These are phyloP conservation scores for Penaeus chinensis DNA, from an alignment of 1,140 invertebrate genomes.

Conservation along the genomic window DNA sequence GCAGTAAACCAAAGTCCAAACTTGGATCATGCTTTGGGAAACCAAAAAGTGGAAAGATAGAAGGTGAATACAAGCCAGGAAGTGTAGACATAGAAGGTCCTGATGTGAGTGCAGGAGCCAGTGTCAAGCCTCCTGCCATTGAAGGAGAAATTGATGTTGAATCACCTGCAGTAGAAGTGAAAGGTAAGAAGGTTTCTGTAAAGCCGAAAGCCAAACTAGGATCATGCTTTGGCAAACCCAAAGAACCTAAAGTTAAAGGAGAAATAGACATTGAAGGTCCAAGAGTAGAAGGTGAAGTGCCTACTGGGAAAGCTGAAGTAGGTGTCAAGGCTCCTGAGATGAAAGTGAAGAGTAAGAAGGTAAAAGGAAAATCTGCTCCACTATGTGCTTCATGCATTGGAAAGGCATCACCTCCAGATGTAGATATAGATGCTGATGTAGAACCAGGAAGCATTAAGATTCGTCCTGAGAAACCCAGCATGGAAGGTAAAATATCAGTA, in stretches of 20 bases:
- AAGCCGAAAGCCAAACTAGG: conserved; percentile 15
- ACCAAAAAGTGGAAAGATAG: conserved; percentile 32
- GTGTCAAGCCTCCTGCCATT: background rate
- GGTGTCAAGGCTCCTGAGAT: conserved; percentile 9
- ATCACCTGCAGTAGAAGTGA: background rate
- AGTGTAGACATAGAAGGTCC: conserved; percentile 25
- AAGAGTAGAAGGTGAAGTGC: background rate
- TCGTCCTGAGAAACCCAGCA: background rate
- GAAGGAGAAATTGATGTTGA: background rate
- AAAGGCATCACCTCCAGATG: conserved; percentile 34
- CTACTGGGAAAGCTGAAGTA: conserved; percentile 1
- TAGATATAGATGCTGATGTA: conserved; percentile 36
- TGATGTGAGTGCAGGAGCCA: background rate
- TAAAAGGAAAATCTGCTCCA: conserved; percentile 15
- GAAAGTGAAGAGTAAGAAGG: background rate
- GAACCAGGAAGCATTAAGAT: background rate
- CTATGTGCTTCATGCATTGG: conserved; percentile 35
- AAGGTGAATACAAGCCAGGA: conserved; percentile 45
- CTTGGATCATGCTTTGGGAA: conserved; percentile 56
- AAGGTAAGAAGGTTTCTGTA: background rate
- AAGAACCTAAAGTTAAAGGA: conserved; percentile 24
- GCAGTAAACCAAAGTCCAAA: conserved; percentile 46
- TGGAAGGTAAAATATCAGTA: background rate
- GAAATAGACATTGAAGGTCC: conserved; percentile 11
- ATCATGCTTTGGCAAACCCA: conserved; percentile 33